Evolutionary conservation across 2,888 invertebrate genomes (phyloP), one percentile per base, ranked within the genome.

Genomic region (Diarsia rubi): DNA sequence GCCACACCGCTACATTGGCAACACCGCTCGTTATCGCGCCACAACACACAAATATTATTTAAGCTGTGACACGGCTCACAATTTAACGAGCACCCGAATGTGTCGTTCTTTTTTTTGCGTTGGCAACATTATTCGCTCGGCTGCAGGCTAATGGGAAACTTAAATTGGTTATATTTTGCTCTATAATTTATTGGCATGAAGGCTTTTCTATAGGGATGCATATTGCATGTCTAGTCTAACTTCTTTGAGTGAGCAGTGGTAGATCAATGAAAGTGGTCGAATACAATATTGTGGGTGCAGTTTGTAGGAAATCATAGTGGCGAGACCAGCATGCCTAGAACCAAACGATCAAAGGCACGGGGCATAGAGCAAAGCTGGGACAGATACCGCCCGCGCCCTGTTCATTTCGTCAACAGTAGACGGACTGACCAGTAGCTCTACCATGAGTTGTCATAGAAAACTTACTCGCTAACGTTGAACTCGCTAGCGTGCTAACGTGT

Each of bases 31-130:
- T 92, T 92, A 93, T 82, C 64, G 63, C 65, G 70, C 78, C 70
- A 87, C 86, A 86, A 87, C 86, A 89, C 90, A 89, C 89, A 91
- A 91, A 91, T 91, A 90, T 91, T 89, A 91, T 91, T 90, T 87
- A 89, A 84, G 88, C 87, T 86, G 90, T 89, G 91, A 91, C 88
- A 88, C 84, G 85, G 75, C 81, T 86, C 78, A 78, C 75, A 70
- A 78, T 88, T 88, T 91, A 93, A 92, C 91, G 91, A 92, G 89
- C 88, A 86, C 82, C 79, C 78, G 83, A 86, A 83, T 78, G 81
- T 75, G 59, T 82, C 69, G 27, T 85, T n/a, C 74, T 81, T 86
- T 84, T 52, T 87, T 89, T 87, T 83, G 82, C 73, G 81, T 85
- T 86, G 70, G 86, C 83, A 82, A 87, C 85, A 85, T 86, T 84